phyloP scores from a whole-genome alignment of 64 coral and sea anemone species.

The Actinia tenebrosa region DNA sequence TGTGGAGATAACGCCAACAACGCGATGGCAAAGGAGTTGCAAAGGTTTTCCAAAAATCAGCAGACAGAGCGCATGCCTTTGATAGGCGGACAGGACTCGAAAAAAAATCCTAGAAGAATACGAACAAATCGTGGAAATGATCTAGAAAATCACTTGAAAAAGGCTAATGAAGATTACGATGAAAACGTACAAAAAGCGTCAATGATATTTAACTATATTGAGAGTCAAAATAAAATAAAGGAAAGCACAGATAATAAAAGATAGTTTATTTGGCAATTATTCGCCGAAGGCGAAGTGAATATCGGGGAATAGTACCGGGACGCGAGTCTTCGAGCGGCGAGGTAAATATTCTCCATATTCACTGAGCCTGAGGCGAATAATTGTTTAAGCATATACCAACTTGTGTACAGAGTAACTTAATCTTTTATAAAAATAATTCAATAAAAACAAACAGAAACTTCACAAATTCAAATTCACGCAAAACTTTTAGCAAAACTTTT shows the following conservation, averaged over 20 bases:
- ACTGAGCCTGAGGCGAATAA: too few relatives aligned
- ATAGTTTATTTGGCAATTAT: too few relatives aligned
- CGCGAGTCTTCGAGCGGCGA: too few relatives aligned
- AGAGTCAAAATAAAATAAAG: not conserved
- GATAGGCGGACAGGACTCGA: not conserved
- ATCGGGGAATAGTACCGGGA: too few relatives aligned
- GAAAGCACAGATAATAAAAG: not conserved
- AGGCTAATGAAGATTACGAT: not conserved
- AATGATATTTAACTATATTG: not conserved
- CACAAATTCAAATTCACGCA: too few relatives aligned
- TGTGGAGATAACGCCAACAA: not conserved
- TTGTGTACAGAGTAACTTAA: too few relatives aligned
- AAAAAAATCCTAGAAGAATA: not conserved
- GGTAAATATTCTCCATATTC: too few relatives aligned
- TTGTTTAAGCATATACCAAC: too few relatives aligned
- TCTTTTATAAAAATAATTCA: too few relatives aligned
- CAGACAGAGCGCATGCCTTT: not conserved
- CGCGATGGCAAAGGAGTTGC: not conserved
- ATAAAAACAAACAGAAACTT: too few relatives aligned
- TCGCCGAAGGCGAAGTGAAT: too few relatives aligned
- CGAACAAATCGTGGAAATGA: not conserved
- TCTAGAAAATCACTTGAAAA: not conserved
- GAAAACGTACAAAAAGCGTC: not conserved
- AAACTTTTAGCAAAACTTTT: too few relatives aligned
- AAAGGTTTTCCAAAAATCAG: not conserved